Base-by-base conservation (phyloP, 2,888 invertebrate genomes). In the Thera britannica region DNA sequence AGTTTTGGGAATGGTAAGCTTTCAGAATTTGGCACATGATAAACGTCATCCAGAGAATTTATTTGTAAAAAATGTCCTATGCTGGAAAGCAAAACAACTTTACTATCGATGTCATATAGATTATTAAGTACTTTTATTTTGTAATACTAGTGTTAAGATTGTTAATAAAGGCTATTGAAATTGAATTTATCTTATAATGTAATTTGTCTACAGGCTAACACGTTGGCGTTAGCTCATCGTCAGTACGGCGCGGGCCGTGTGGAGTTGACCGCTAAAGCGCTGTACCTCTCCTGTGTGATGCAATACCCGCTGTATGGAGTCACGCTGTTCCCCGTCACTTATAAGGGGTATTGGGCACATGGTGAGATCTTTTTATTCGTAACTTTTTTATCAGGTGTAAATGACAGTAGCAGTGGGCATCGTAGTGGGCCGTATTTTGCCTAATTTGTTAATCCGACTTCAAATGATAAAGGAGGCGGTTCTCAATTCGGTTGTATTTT, bases 211-310 rank as follows among this genome's bases (percentile, higher is more conserved):
- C 86, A 94, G 96, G 95, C 97, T 0, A 97, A 97, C 3, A 97
- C 97, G 74, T 95, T 98, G 58, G 97, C 97, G 1, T 97, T 98
- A 90, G 98, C 98, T 2, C 98, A 98, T 85, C 95, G 97, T 8
- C 97, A 98, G 83, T 98, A 98, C 84, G 98, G 98, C 62, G 96
- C 97, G n/a, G 98, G 98, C 0, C 96, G 98, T 65, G 96, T 97
- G 0, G 98, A 98, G 83, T 90, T 98, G 55, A 98, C 98, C 0
- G 98, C 98, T 23, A 98, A 98, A 91, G 98, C 98, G 35, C 94
- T 98, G 74, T 99, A 99, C 88, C 92, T 99, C 71, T 98, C 98
- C 0, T 98, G 98, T 83, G 98, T 99, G 4, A 98, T 98, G 97
- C 98, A 99, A 89, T 99, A 98, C 87, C 98, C 98, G 0, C 94